Percentiles rank a stretch among this genome's conserved stretches.
These are phyloP conservation scores for Phalera bucephala DNA, from an alignment of 2,888 invertebrate genomes.

Conservation along the genomic window DNA sequence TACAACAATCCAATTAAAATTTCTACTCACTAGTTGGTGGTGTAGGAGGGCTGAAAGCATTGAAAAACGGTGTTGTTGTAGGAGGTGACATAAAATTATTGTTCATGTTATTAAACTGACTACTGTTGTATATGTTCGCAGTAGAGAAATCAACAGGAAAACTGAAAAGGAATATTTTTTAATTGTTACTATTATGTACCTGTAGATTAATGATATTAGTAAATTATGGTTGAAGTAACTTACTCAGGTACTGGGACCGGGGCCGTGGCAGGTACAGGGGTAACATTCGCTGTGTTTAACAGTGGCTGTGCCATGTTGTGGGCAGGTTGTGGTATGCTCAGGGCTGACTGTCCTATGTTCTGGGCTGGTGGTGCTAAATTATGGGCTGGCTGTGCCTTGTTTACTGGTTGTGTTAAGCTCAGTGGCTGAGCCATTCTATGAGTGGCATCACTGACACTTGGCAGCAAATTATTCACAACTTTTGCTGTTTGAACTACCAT, in stretches of 20 bases:
- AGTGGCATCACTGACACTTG: conserved; percentile 47
- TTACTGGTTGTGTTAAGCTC: conserved; percentile 30
- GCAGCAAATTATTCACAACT: conserved; percentile 53
- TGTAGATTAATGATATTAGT: too few relatives aligned
- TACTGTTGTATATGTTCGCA: conserved; percentile 88
- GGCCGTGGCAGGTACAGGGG: conserved; percentile 29
- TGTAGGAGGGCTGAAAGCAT: conserved; percentile 53
- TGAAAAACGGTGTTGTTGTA: conserved; percentile 64
- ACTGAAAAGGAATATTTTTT: conserved; percentile 50
- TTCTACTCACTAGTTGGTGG: conserved; percentile 58
- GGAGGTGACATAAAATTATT: conserved; percentile 65
- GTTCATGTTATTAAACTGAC: conserved; percentile 65
- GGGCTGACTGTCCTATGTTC: conserved; percentile 24
- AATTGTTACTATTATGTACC: too few relatives aligned
- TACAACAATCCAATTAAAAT: conserved; percentile 12
- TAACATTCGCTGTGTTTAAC: conserved; percentile 41
- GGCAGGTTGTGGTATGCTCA: conserved; percentile 41
- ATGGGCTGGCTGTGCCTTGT: not conserved
- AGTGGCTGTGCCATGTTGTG: conserved; percentile 46
- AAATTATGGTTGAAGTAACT: conserved; percentile 30
- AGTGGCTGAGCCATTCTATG: conserved; percentile 65
- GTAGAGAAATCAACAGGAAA: conserved; percentile 89
- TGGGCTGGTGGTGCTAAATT: conserved; percentile 41
- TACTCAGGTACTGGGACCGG: conserved; percentile 68
- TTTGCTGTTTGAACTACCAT: conserved; percentile 51